Evolutionary conservation across 2,797 vertebrate genomes (phyloP), one percentile per base, ranked within the genome.

Genomic region (Helostoma temminkii): DNA sequence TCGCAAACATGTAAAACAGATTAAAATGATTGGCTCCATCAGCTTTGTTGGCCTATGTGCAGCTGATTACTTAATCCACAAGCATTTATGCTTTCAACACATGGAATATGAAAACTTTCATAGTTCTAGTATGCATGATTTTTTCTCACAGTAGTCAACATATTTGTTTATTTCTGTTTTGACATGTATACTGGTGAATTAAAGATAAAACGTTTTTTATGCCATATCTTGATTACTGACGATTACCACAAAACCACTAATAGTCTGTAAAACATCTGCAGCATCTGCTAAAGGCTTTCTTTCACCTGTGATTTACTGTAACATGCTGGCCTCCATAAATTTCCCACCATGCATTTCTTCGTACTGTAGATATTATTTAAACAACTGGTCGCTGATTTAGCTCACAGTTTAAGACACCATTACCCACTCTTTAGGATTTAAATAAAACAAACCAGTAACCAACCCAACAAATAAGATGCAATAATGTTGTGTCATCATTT

Each of bases 361-460:
- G 7, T 67, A 18, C n/a, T 24, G n/a, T n/a, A n/a, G n/a, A n/a
- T 26, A 25, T 55, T 54, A 9, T 80, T 69, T 53, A 53, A 82
- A 76, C 41, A 45, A 14, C 25, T 15, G 12, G 25, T 76, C 72
- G 80, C 60, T 60, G 26, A 81, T 80, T 37, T 62, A 12, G 56
- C 22, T 26, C 58, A 60, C 24, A 24, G 30, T 64, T 76, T 59
- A 61, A 61, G n/a, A 55, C n/a, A 59, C 26, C 12, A 55, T 24
- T 48, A 42, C 42, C 43, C 6, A 19, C 47, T 78, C 70, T 54
- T 30, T 24, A 21, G 25, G 18, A 41, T 56, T 73, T 39, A 36
- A 49, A 83, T 82, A 54, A 81, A 77, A 80, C 78, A 80, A 42
- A 65, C 11, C 0, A 4, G 16, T 59, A 46, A 76, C 70, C 45